phyloP scores from a whole-genome alignment of 2,888 invertebrate genomes.

The Mesorhabditis spiculigera region DNA sequence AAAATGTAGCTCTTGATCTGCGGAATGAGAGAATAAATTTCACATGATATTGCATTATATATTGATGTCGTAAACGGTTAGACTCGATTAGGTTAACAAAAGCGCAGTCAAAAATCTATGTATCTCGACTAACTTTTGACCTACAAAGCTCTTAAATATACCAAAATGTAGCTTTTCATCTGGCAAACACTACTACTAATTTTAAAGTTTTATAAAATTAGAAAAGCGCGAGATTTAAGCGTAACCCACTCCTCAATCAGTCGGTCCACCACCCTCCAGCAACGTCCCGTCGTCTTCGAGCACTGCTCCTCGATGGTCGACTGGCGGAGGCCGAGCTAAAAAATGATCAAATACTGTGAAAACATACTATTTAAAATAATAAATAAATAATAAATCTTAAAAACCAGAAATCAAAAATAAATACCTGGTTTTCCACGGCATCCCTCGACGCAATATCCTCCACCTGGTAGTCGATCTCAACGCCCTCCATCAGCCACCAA shows the following conservation, averaged over 20 bases:
- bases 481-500: background rate
- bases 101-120: too few relatives aligned
- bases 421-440: background rate
- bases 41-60: too few relatives aligned
- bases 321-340: background rate
- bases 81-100: too few relatives aligned
- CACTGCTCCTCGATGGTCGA: background rate
- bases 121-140: too few relatives aligned
- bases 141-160: too few relatives aligned
- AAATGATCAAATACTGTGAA: background rate
- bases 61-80: too few relatives aligned
- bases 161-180: too few relatives aligned
- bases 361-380: background rate
- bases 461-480: background rate
- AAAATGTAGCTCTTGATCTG: too few relatives aligned
- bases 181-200: too few relatives aligned
- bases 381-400: background rate
- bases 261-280: background rate
- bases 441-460: slow-evolving; percentile 1
- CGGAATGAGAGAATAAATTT: too few relatives aligned
- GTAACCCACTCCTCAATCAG: background rate
- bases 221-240: background rate
- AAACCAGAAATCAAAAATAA: too few relatives aligned
- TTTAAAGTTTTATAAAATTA: too few relatives aligned
- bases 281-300: background rate